Evolutionary conservation across 2,797 vertebrate genomes (phyloP).

Genomic region (Carduelis carduelis): DNA sequence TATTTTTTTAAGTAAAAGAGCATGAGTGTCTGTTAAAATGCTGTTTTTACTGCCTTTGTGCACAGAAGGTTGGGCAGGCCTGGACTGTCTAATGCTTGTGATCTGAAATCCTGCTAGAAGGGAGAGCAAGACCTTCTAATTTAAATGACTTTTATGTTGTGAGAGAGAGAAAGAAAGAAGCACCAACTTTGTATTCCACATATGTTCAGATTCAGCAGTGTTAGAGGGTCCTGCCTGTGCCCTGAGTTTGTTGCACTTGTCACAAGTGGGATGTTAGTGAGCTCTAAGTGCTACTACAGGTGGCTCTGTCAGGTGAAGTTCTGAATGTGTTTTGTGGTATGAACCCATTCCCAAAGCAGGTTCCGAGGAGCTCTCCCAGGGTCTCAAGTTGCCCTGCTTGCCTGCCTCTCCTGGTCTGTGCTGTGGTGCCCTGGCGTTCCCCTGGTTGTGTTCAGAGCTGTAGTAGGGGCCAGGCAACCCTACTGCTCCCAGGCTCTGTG

Average conservation of each 20-base stretch:
- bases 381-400: background rate
- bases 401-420: background rate
- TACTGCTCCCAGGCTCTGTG: background rate
- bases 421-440: background rate
- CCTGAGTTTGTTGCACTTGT: background rate
- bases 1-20: background rate
- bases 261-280: background rate
- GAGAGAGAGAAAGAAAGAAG: background rate
- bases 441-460: background rate
- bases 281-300: background rate
- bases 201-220: background rate
- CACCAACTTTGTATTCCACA: background rate
- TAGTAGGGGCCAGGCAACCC: background rate
- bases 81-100: background rate
- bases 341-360: background rate
- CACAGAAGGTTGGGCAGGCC: background rate
- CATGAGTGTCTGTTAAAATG: background rate
- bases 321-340: background rate
- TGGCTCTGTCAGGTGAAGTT: background rate
- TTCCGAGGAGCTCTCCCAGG: background rate
- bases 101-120: background rate
- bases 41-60: background rate
- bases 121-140: background rate
- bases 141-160: background rate
- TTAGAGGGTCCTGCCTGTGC: background rate